Conservation (phyloP, 2,113 vertebrate genomes). For the Actinemys pallida region DNA sequence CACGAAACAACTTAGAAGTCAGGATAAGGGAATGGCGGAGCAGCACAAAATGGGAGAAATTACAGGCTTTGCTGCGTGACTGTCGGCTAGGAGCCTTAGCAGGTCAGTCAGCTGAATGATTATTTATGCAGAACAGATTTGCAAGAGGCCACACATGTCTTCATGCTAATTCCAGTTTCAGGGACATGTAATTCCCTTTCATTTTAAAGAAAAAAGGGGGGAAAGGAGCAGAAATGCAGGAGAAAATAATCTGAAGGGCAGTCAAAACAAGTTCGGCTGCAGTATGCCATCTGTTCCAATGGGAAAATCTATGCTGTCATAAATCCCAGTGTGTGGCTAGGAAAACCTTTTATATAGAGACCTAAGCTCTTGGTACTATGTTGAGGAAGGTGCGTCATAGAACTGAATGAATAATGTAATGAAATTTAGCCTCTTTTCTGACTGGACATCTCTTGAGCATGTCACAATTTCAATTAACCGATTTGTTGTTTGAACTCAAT, state of each 20-base stretch:
- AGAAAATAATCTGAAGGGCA: conserved; percentile 21
- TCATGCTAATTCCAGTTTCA: conserved; percentile 42
- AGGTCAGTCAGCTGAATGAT: conserved; percentile 36
- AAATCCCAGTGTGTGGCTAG: conserved; percentile 51
- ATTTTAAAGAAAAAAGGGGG: background rate
- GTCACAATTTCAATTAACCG: background rate
- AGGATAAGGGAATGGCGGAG: conserved; percentile 21
- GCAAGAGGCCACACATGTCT: background rate
- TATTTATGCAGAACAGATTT: conserved; percentile 57
- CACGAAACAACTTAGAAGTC: conserved; percentile 22
- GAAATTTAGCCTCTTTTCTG: background rate
- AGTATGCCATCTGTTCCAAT: conserved; percentile 38
- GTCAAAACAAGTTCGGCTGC: conserved; percentile 46
- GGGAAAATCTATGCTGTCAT: conserved; percentile 39
- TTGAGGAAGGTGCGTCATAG: conserved; percentile 9
- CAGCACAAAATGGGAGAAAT: conserved; percentile 9
- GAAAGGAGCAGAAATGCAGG: background rate
- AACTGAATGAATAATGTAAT: background rate
- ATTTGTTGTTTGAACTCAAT: background rate
- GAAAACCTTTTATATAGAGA: conserved; percentile 1
- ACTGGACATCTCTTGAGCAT: background rate
- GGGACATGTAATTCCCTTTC: background rate
- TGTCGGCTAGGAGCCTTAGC: conserved; percentile 7
- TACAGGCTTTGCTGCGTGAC: conserved; percentile 23
- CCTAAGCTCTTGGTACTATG: background rate